phyloP scores from a whole-genome alignment of 1,140 invertebrate genomes.

The Mizuhopecten yessoensis region DNA sequence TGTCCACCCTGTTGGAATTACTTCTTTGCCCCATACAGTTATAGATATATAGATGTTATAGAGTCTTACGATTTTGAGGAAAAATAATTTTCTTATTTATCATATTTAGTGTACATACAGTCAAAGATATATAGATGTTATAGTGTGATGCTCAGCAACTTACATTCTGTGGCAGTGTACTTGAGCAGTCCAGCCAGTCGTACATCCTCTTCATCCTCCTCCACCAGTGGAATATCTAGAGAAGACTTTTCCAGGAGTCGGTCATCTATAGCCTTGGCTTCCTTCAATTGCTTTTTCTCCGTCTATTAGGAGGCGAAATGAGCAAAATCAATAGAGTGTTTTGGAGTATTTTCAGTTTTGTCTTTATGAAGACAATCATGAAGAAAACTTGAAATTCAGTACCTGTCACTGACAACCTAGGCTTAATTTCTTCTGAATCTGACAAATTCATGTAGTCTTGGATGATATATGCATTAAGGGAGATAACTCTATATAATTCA shows the following conservation, averaged over 20 bases:
- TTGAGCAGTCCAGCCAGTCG: constrained; percentile 91
- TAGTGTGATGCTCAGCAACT: constrained; percentile 52
- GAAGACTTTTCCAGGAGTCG: constrained; percentile 90
- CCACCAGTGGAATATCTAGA: constrained; percentile 90
- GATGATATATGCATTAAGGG: background rate
- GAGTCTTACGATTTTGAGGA: too few species aligned
- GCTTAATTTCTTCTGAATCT: too few species aligned
- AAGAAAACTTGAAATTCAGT: too few species aligned
- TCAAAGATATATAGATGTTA: background rate
- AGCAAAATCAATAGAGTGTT: background rate
- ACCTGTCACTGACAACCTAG: too few species aligned
- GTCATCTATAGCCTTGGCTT: constrained; percentile 88
- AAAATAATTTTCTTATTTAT: background rate
- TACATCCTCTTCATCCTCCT: constrained; percentile 91
- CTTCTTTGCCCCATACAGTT: too few species aligned
- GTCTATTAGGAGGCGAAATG: constrained; percentile 76
- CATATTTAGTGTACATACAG: background rate
- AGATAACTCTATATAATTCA: background rate
- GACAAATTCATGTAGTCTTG: background rate
- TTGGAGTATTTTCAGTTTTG: too few species aligned
- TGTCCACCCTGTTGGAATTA: too few species aligned
- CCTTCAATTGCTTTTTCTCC: constrained; percentile 89
- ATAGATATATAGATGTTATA: too few species aligned
- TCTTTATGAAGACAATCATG: too few species aligned
- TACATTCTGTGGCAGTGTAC: constrained; percentile 78